phyloP scores from a whole-genome alignment of 37 sponge, comb jelly and placozoan genomes.

The Aphrocallistes beatrix region DNA sequence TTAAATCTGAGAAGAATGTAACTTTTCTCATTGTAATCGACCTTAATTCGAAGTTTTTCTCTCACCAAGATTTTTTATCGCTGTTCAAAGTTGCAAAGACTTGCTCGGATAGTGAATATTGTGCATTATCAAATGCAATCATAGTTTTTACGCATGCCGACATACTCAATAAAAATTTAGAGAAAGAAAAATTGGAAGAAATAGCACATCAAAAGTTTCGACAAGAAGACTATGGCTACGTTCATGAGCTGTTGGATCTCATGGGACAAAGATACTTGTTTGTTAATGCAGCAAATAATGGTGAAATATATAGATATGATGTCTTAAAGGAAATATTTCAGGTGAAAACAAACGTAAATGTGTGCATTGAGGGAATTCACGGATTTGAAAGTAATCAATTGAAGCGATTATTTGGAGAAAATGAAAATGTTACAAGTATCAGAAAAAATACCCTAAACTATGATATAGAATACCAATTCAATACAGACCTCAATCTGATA shows the following conservation, averaged over 20 bases:
- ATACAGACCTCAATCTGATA: not conserved
- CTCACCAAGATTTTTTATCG: not conserved
- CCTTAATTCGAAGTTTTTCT: not conserved
- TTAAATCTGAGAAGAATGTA: not conserved
- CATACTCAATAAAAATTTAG: not conserved
- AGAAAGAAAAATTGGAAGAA: not conserved
- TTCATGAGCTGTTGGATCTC: not conserved
- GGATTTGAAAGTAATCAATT: not conserved
- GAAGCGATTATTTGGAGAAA: not conserved
- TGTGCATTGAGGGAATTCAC: not conserved
- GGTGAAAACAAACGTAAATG: not conserved
- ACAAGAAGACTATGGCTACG: not conserved
- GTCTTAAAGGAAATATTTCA: not conserved
- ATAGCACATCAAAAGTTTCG: not conserved
- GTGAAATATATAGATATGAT: not conserved
- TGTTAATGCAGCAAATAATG: not conserved
- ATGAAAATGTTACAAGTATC: not conserved
- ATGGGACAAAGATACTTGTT: not conserved
- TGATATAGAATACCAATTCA: not conserved
- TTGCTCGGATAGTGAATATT: not conserved
- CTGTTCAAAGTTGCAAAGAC: not conserved
- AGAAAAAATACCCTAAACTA: not conserved
- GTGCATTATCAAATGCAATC: not conserved
- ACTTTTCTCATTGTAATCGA: not conserved
- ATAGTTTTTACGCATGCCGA: not conserved